Evolutionary conservation across 1,140 invertebrate genomes (phyloP), one percentile per base, ranked within the genome.

Genomic region (Adelges cooleyi): DNA sequence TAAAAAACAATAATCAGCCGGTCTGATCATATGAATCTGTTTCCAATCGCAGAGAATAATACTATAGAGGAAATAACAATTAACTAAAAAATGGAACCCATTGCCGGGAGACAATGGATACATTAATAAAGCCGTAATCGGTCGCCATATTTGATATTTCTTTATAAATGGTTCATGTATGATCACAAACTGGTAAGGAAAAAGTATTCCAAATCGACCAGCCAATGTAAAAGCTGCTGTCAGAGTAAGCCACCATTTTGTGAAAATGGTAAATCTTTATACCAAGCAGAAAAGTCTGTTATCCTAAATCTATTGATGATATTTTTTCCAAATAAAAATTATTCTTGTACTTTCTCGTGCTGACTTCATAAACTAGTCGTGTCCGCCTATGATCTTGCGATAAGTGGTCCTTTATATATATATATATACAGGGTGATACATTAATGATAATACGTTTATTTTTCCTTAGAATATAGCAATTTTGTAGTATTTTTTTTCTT

Each of bases 61-160:
- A 73, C 86, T 94, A 76, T 98, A 97, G 3, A 99, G 77, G 76
- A 99, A 99, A 76, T 98, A 99, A 67, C 96, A 86, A 77, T 97
- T 99, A 67, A 98, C 88, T 40, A 99, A 78, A 76, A 95, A 99
- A 74, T 98, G 95, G 77, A 99, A 98, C 18, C 95, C 95, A 11
- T 88, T 92, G 5, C 80, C 76, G 4, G 91, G 91, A 49, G 80
- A 85, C 29, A 98, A 80, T 1, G 96, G 96, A 74, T 98, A 98
- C 75, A 84, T 98, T 73, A 99, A 89, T 4, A 98, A 74, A 29
- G 91, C 86, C 65, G 95, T 98, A 0, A 92, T 54, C 48, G 89
- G 87, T 72, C 96, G 77, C 97, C 97, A 99, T 77, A 90, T 87
- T 77, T 92, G 86, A 73, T 92, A 94, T 69, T 85, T 81, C 67